Base-by-base conservation (phyloP, 2,113 vertebrate species). In the Paradoxurus hermaphroditus region DNA sequence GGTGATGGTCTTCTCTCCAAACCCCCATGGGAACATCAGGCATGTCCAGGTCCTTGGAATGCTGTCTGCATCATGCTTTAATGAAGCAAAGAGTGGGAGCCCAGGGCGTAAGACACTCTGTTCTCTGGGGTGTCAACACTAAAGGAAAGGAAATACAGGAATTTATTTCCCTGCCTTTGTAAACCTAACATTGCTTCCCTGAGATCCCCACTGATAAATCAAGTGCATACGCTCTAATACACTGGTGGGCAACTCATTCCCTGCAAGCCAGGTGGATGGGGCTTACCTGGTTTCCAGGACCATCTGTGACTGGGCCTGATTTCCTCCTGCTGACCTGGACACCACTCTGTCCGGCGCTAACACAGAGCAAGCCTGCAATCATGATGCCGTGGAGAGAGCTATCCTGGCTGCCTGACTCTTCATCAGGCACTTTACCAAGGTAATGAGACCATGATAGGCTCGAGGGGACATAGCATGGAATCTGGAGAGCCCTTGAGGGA, bases 221-320 rank as follows among this genome's bases (percentile, higher is more conserved):
- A 34, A 3, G 34, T 79, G 63, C 19, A 41, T 2, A 67, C 70
- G 21, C 46, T 75, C 46, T 10, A 21, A 11, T 1, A 5, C 2
- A 13, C 31, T 34, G 12, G 1, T 8, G 21, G 41, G 5, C 14
- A 68, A 16, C 51, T 36, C 1, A 0, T 31, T 81, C 62, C 51
- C 36, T 4, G 4, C 2, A 34, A 34, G 56, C 19, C 7, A 1
- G 23, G 36, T 39, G 15, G 49, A n/a, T 9, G n/a, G 15, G 2
- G 1, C 36, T 53, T 8, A 36, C n/a, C 68, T 23, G 19, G 19
- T 4, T 53, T 2, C 13, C 16, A n/a, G 67, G 29, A 19, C 4
- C 19, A 12, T 23, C 23, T 41, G 8, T 13, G 16, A 25, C 0
- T 9, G 3, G 0, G 4, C 1, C 4, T 23, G 12, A 11, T 21